phyloP scores from a whole-genome alignment of 2,797 vertebrate species.

The Ptychobarbus kaznakovi region DNA sequence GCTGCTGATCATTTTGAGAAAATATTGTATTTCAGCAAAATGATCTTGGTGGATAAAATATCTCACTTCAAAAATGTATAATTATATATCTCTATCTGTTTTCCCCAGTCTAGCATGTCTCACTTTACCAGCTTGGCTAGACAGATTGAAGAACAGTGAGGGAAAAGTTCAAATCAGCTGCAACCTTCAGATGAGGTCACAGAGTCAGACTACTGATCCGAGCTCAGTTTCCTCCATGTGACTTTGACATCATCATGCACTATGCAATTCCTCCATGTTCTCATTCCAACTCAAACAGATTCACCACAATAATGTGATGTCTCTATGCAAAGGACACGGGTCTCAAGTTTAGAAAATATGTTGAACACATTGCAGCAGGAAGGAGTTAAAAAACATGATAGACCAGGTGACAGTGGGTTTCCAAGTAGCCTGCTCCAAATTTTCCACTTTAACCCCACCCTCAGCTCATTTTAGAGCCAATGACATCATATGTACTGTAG shows the following conservation, averaged over 20 bases:
- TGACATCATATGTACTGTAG: constrained; percentile 13
- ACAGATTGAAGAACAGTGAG: constrained; percentile 15
- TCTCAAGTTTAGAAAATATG: constrained; percentile 8
- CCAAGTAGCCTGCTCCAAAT: constrained; percentile 1
- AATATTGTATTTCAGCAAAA: constrained; percentile 21
- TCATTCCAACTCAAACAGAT: neutral
- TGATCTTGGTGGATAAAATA: constrained; percentile 8
- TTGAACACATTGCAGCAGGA: neutral
- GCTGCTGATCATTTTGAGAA: constrained; percentile 8
- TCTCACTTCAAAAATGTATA: neutral
- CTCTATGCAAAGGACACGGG: neutral
- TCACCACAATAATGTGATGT: neutral
- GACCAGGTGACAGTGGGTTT: constrained; percentile 7
- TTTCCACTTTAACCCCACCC: neutral
- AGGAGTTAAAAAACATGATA: constrained; percentile 1
- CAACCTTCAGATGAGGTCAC: constrained; percentile 16
- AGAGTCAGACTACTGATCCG: constrained; percentile 17
- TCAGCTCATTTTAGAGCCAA: neutral
- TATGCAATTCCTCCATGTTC: neutral
- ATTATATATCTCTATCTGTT: neutral
- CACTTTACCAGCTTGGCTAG: constrained; percentile 5
- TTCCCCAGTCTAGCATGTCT: constrained; percentile 5
- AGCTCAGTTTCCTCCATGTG: constrained; percentile 5
- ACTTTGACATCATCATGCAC: neutral
- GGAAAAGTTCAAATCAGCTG: constrained; percentile 24